Evolutionary conservation across 2,888 invertebrate genomes (phyloP).

Genomic region (Leucozona laternaria): DNA sequence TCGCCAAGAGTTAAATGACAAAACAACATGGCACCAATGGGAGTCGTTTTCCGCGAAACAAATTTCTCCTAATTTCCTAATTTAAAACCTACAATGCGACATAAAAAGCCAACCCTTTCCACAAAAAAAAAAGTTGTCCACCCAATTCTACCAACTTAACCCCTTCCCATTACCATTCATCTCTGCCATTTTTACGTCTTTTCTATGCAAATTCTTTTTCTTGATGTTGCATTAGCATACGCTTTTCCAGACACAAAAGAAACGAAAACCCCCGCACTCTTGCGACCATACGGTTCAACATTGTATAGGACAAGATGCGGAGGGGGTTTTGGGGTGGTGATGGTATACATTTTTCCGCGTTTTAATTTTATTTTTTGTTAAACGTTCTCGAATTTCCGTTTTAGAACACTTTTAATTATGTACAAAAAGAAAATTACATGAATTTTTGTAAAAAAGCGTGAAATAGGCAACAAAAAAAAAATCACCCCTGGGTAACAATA

Average conservation of each 20-base stretch:
- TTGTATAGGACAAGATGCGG: not conserved
- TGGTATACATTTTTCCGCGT: conserved; percentile 70
- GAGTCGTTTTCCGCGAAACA: conserved; percentile 70
- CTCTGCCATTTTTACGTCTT: conserved; percentile 75
- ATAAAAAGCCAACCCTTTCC: conserved; percentile 66
- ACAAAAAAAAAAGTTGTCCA: conserved; percentile 31
- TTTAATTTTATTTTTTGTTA: conserved; percentile 76
- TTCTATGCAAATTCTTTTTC: conserved; percentile 75
- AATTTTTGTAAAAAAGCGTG: conserved; percentile 72
- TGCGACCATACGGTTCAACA: conserved; percentile 16
- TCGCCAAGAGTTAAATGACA: conserved; percentile 65
- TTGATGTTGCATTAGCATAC: conserved; percentile 73
- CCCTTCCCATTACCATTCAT: conserved; percentile 69
- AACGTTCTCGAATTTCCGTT: conserved; percentile 75
- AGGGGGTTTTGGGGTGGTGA: conserved; percentile 38
- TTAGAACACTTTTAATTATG: conserved; percentile 75
- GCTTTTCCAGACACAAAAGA: conserved; percentile 56
- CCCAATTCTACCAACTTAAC: conserved; percentile 39
- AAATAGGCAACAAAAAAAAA: conserved; percentile 63
- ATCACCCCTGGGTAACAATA: conserved; percentile 44
- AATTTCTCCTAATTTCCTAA: conserved; percentile 73
- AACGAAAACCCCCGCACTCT: conserved; percentile 30
- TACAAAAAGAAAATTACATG: conserved; percentile 74
- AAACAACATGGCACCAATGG: conserved; percentile 73
- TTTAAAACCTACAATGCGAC: conserved; percentile 59